Conservation (phyloP, 2,113 vertebrate species). For the Gymnorhina tibicen region DNA sequence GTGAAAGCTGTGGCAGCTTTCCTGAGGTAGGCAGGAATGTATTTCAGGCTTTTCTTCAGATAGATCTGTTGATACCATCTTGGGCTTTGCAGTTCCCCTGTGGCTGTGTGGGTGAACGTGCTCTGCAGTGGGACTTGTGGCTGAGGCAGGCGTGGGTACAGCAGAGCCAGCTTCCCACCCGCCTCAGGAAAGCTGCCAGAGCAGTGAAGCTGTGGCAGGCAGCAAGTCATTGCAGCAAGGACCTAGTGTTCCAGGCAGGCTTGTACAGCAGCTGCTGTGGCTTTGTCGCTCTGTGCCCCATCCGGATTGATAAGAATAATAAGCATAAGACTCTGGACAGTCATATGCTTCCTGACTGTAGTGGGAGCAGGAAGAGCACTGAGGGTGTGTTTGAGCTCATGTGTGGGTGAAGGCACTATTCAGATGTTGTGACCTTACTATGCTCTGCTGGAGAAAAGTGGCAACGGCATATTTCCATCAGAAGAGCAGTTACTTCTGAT, state of each 20-base stretch:
- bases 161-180: not conserved
- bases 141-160: not conserved
- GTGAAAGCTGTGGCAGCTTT: slow-evolving; percentile 77
- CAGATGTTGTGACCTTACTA: not conserved
- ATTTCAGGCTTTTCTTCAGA: not conserved
- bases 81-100: not conserved
- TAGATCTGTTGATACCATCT: not conserved
- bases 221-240: not conserved
- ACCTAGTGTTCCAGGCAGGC: not conserved
- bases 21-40: slow-evolving; percentile 76
- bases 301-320: not conserved
- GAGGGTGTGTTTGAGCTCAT: not conserved
- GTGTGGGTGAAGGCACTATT: not conserved
- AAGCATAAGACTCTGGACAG: not conserved
- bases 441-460: not conserved
- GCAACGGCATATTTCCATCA: not conserved
- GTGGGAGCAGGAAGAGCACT: not conserved
- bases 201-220: not conserved
- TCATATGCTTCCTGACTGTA: not conserved
- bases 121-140: slow-evolving; percentile 5
- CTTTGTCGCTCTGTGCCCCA: not conserved
- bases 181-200: not conserved
- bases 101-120: slow-evolving; percentile 10
- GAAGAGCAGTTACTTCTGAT: not conserved
- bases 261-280: not conserved